Evolutionary conservation across 2,888 invertebrate genomes (phyloP), one percentile per base, ranked within the genome.

Genomic region (Fabriciana adippe): DNA sequence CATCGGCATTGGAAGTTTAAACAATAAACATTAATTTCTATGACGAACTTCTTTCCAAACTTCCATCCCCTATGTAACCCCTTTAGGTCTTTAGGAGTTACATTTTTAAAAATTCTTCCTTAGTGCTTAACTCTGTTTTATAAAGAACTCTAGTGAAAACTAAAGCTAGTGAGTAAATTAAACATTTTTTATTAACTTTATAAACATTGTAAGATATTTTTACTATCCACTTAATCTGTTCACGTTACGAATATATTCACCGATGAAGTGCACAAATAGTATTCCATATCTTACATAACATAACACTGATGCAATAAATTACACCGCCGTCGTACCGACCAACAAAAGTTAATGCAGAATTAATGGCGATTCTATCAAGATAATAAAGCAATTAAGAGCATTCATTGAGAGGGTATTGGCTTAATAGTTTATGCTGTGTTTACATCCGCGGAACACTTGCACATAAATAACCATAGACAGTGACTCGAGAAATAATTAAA

Each of bases 361-460:
- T 65, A 68, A 70, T 65, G 65, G 61, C 65, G 67, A 67, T 65
- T 48, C 65, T 51, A 68, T 68, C 65, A 62, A 68, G 70, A 70
- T 70, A 59, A 64, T 68, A 66, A 70, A 68, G 63, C 68, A 68
- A 70, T 70, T 70, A 70, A 68, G 66, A 68, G 55, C 66, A 68
- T 70, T 68, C 64, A 70, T 68, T 66, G 68, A 65, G 67, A 67
- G 67, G 64, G 64, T 70, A 68, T 68, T 70, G 70, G 62, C 70
- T 68, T 70, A 70, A 70, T 68, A 70, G 70, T 70, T 70, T 70
- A 68, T 50, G 56, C 64, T 47, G 55, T 70, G 70, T 70, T 70
- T 70, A 67, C 67, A 62, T 65, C 56, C 57, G 54, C 47, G 57
- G 54, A 70, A 70, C 70, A 62, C 63, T 68, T 41, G 60, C 65